A percentile compares a stretch with the other conserved stretches of the same genome.
phyloP scores from a whole-genome alignment of 2,113 vertebrate genomes.

The Chamaea fasciata region DNA sequence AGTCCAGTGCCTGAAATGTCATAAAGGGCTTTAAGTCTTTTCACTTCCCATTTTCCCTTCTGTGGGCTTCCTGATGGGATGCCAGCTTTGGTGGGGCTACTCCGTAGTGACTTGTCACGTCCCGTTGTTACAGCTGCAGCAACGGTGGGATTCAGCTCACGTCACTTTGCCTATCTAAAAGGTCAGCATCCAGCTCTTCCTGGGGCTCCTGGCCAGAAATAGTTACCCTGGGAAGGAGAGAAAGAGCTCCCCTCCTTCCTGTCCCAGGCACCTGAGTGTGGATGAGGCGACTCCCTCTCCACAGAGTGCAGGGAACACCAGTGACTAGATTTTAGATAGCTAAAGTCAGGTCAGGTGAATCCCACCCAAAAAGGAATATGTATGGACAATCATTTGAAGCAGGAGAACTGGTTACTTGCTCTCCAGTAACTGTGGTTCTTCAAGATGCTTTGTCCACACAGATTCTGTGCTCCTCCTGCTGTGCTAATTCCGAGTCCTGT shows the following conservation, averaged over 20 bases:
- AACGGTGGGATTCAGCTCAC: slow-evolving; percentile 60
- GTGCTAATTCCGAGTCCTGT: slow-evolving; percentile 45
- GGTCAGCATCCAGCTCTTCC: neutral
- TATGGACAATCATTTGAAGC: slow-evolving; percentile 67
- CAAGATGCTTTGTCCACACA: slow-evolving; percentile 69
- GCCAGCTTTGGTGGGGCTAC: neutral
- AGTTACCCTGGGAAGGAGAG: neutral
- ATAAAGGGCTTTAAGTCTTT: neutral
- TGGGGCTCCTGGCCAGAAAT: neutral
- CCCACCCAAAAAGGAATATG: slow-evolving; percentile 57
- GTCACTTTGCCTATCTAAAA: slow-evolving; percentile 47
- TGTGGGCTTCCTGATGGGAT: slow-evolving; percentile 26
- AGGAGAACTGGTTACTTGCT: slow-evolving; percentile 55
- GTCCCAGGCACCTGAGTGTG: neutral
- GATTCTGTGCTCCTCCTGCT: slow-evolving; percentile 51
- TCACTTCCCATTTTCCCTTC: neutral
- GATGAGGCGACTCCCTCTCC: neutral
- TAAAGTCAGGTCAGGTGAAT: slow-evolving; percentile 54
- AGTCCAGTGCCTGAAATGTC: neutral
- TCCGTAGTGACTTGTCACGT: neutral
- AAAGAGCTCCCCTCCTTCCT: neutral
- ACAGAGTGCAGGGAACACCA: neutral
- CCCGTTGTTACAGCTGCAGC: neutral
- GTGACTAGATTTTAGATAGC: slow-evolving; percentile 11
- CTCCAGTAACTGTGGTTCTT: slow-evolving; percentile 54